A percentile compares a stretch with the other conserved stretches of the same genome.
Evolutionary conservation across 2,113 vertebrate genomes (phyloP).

Genomic region (Dasyornis broadbenti): DNA sequence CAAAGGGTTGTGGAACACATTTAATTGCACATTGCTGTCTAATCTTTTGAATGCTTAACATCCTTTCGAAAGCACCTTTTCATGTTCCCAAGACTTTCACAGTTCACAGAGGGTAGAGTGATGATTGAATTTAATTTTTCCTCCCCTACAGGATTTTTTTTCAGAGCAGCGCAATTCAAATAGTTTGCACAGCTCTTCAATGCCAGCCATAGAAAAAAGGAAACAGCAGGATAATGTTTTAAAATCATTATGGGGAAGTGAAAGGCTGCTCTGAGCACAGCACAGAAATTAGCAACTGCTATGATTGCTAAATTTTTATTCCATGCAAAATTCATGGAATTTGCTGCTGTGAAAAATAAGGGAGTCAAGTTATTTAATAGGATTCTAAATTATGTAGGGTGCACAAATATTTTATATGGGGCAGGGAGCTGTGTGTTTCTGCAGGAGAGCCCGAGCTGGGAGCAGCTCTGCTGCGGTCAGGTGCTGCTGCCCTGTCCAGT

Average conservation of each 20-base stretch:
- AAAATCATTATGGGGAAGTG: slow-evolving; percentile 52
- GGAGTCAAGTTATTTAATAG: slow-evolving; percentile 12
- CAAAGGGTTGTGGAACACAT: slow-evolving; percentile 46
- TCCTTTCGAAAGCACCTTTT: slow-evolving; percentile 49
- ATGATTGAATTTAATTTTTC: slow-evolving; percentile 61
- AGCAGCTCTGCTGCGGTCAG: not conserved
- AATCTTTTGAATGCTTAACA: slow-evolving; percentile 39
- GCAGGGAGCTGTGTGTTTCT: not conserved
- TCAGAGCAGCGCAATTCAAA: slow-evolving; percentile 28
- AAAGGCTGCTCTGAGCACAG: slow-evolving; percentile 47
- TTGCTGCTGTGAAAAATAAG: not conserved
- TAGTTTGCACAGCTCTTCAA: slow-evolving; percentile 50
- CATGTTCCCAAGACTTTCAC: slow-evolving; percentile 52
- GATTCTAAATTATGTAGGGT: slow-evolving; percentile 26
- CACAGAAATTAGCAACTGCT: slow-evolving; percentile 49
- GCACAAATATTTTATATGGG: slow-evolving; percentile 15
- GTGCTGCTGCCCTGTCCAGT: not conserved
- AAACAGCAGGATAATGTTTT: slow-evolving; percentile 62
- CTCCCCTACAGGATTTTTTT: not conserved
- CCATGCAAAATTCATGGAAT: slow-evolving; percentile 47
- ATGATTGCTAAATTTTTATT: slow-evolving; percentile 45
- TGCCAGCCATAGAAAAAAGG: slow-evolving; percentile 40
- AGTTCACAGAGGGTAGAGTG: slow-evolving; percentile 54
- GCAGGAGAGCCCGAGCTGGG: not conserved
- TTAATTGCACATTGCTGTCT: slow-evolving; percentile 19